Evolutionary conservation across 2,797 vertebrate species (phyloP), one percentile per base, ranked within the genome.

Genomic region (Cryptoblepharus egeriae): DNA sequence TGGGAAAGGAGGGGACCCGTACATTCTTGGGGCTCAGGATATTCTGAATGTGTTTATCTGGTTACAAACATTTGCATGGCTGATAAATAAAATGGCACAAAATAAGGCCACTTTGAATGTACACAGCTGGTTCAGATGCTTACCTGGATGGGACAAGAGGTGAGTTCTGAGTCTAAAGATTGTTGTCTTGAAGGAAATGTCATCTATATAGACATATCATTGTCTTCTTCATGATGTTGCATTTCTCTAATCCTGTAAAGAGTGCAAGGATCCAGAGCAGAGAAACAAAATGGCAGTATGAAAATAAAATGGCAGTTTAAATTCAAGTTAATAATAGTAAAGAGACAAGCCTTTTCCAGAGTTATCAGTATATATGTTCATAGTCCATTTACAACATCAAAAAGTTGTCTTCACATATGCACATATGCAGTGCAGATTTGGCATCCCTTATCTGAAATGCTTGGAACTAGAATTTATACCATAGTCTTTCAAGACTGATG

Each of bases 31-130:
- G 55, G 75, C 71, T 88, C 77, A 91, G 69, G 10, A 2, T 55
- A 78, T 86, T 89, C 79, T 89, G 84, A 64, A 72, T 93, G 92
- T 82, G 89, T 72, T 67, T 88, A 76, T 91, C 91, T 85, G 63
- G 79, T 88, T 92, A 85, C 88, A 77, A 92, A 75, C 88, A 90
- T 85, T 90, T 87, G 73, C 77, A 77, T 87, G 37, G 0, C 88
- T 88, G 90, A 89, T 57, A 87, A 86, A 87, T 87, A 87, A 93
- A 91, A 85, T 8, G 64, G 83, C 77, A 88, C 84, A 84, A 73
- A 75, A 65, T 64, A 86, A 79, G 68, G 79, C 85, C 89, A 37
- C 83, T 86, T 81, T 77, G 83, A 89, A 91, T 73, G 78, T 87
- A 75, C 78, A 71, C 75, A 85, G 78, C 57, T 64, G 67, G 87